Conservation (phyloP, 1,140 invertebrate genomes). For the Brachionus rubens region DNA sequence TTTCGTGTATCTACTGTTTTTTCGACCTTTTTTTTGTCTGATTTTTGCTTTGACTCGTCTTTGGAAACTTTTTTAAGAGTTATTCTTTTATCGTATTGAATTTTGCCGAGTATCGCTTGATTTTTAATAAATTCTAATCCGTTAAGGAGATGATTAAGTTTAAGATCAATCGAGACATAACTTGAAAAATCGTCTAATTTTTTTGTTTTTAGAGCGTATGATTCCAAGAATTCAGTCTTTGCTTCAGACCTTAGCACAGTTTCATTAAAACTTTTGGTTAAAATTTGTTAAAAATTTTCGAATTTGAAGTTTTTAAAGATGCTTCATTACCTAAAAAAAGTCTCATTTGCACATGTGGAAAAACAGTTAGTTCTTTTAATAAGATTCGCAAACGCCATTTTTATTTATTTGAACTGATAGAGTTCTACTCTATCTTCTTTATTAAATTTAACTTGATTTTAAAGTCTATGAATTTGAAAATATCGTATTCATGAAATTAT, state of each 20-base stretch:
- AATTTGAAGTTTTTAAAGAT: no score
- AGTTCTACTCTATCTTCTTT: neutral
- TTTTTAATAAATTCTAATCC: no score
- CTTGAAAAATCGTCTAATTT: neutral
- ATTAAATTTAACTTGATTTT: neutral
- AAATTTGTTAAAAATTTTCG: no score
- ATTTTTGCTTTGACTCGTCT: neutral
- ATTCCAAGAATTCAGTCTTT: neutral
- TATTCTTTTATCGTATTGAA: neutral
- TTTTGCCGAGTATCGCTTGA: no score
- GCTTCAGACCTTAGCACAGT: neutral
- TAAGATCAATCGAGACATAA: neutral
- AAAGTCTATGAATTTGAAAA: no score
- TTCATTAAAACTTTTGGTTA: neutral
- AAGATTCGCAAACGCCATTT: conserved; percentile 12
- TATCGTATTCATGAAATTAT: no score
- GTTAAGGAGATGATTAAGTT: neutral
- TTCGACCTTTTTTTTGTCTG: neutral
- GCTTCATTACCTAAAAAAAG: neutral
- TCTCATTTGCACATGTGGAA: neutral
- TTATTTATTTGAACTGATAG: neutral
- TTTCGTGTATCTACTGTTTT: neutral
- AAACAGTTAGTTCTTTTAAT: neutral
- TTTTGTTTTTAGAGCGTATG: neutral
- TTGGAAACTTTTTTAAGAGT: neutral